These are phyloP conservation scores for Scaptomyza polygonia DNA, from an alignment of 2,888 invertebrate genomes.

Conservation along the genomic window DNA sequence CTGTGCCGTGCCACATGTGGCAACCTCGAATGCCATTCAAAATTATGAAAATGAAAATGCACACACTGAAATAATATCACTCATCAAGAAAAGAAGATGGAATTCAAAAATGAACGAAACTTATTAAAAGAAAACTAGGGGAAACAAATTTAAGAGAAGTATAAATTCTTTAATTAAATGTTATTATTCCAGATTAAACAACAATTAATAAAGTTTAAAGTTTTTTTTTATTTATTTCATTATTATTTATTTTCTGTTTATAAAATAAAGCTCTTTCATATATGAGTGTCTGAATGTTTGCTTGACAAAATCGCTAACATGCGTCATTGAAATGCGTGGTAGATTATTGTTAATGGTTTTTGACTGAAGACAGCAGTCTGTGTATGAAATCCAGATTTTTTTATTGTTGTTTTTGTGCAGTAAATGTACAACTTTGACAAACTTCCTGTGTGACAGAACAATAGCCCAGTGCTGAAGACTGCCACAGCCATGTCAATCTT, in stretches of 20 bases:
- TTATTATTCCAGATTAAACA: background rate
- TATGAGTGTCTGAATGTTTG: background rate
- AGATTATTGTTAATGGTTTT: conserved; percentile 52
- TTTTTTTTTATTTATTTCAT: background rate
- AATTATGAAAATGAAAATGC: conserved; percentile 68
- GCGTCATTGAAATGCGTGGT: conserved; percentile 49
- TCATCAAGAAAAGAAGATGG: background rate
- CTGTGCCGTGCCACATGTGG: conserved; percentile 36
- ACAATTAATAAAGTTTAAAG: background rate
- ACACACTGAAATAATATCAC: background rate
- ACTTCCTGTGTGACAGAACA: conserved; percentile 25
- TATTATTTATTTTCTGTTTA: background rate
- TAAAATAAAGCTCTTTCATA: background rate
- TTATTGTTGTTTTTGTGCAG: conserved; percentile 56
- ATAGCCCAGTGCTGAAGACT: conserved; percentile 33
- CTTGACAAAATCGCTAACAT: conserved; percentile 31
- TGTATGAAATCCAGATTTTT: conserved; percentile 29
- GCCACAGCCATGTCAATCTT: conserved; percentile 60
- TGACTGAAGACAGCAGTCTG: conserved; percentile 25
- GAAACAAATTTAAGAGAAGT: background rate
- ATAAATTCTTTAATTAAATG: background rate
- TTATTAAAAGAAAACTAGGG: background rate
- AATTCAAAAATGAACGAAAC: background rate
- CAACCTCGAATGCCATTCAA: conserved; percentile 24
- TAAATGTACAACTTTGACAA: conserved; percentile 47